Conservation (phyloP, 1,140 invertebrate genomes). For the Mercenaria mercenaria region DNA sequence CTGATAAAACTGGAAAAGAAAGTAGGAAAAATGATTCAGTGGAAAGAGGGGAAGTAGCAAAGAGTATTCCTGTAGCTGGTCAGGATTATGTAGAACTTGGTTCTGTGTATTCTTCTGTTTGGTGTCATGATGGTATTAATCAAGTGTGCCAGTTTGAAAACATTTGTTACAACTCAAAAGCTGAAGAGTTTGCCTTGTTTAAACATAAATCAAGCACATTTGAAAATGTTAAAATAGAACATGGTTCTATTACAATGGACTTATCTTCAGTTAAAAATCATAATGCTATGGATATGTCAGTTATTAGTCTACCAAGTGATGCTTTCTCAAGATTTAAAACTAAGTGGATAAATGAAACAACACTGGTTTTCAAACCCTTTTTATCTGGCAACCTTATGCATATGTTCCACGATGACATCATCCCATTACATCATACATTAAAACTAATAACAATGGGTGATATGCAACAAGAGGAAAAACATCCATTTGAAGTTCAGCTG, state of each 20-base stretch:
- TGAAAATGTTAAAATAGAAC: constrained; percentile 72
- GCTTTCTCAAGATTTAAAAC: constrained; percentile 60
- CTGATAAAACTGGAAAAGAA: background rate
- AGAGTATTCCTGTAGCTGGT: background rate
- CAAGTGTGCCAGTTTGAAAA: constrained; percentile 84
- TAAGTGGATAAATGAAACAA: constrained; percentile 65
- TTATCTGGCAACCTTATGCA: constrained; percentile 89
- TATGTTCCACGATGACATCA: constrained; percentile 88
- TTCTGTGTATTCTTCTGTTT: constrained; percentile 45
- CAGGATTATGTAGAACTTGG: background rate
- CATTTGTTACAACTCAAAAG: constrained; percentile 82
- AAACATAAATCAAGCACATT: constrained; percentile 72
- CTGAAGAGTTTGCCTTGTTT: constrained; percentile 84
- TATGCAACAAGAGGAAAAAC: background rate
- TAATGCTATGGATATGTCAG: constrained; percentile 81
- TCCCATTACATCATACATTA: constrained; percentile 87
- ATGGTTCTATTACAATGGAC: constrained; percentile 74
- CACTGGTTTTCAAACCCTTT: constrained; percentile 85
- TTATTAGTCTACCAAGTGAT: constrained; percentile 79
- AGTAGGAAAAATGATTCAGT: background rate
- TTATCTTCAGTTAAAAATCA: constrained; percentile 85
- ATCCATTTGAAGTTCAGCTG: constrained; percentile 74
- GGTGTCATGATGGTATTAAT: constrained; percentile 47
- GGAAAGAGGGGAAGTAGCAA: background rate
- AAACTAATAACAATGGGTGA: constrained; percentile 55